These are phyloP conservation scores for Dryobota labecula DNA, from an alignment of 2,888 invertebrate species.

Conservation along the genomic window DNA sequence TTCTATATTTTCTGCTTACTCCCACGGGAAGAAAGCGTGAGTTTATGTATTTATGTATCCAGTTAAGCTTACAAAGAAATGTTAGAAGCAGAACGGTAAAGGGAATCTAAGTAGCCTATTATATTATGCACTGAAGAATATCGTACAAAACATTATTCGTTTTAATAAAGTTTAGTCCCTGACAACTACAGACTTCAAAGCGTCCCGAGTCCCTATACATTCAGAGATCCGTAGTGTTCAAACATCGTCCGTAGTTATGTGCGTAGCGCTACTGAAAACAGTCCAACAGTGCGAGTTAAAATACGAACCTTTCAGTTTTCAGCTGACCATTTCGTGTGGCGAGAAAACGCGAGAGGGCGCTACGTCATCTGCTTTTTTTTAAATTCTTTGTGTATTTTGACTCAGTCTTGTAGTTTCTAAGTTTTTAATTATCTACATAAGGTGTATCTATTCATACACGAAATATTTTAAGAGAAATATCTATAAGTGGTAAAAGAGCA, in stretches of 20 bases:
- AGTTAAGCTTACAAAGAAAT: background rate
- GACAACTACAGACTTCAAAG: too few relatives aligned
- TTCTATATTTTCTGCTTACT: too few relatives aligned
- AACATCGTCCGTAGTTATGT: constrained; percentile 19
- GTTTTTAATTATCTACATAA: background rate
- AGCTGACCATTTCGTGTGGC: constrained; percentile 72
- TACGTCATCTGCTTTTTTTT: constrained; percentile 39
- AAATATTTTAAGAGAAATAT: too few relatives aligned
- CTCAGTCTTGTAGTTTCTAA: background rate
- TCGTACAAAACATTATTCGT: too few relatives aligned
- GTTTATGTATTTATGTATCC: background rate
- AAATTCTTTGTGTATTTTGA: background rate
- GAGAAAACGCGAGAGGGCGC: constrained; percentile 75
- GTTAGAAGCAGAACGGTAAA: background rate
- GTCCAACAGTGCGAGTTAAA: constrained; percentile 55
- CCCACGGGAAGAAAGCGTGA: too few relatives aligned
- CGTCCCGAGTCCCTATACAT: background rate
- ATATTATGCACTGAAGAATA: background rate
- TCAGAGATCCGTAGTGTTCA: constrained; percentile 6
- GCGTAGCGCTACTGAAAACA: constrained; percentile 59
- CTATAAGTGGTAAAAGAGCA: too few relatives aligned
- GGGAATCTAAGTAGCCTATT: background rate
- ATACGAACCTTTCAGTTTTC: constrained; percentile 77
- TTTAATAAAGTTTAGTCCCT: too few relatives aligned
- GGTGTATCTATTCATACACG: too few relatives aligned